Evolutionary conservation across 2,113 vertebrate genomes (phyloP), one percentile per base, ranked within the genome.

Genomic region (Carettochelys insculpta): DNA sequence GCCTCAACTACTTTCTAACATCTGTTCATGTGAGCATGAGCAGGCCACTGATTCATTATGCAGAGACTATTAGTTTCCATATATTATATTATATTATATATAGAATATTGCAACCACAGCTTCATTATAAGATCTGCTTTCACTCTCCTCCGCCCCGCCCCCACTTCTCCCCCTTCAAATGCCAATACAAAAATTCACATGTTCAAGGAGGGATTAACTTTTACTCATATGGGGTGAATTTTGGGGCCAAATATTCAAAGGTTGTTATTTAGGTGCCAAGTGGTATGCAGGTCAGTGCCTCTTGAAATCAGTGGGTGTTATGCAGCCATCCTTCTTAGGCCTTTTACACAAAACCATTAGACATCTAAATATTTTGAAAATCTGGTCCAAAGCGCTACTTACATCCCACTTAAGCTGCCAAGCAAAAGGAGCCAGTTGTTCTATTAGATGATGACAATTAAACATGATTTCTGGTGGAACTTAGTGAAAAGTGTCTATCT

Each of bases 1-100:
- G 77, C 87, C 86, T 80, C 65, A 89, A 93, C 88, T 96, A 83
- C 87, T 92, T 95, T 96, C 75, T 92, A 95, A 95, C 96, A 94
- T 95, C 95, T 97, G 95, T 85, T 94, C 90, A 77, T 79, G 76
- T 71, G 92, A 92, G 53, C 52, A 89, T 82, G 75, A 92, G 68
- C 71, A 86, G 87, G 65, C 34, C 83, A 91, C 53, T 89, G 75
- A 90, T 88, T 94, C 81, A 71, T 68, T 92, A 68, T 50, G 34
- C 10, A 17, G 45, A 68, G n/a, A 54, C 41, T 54, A n/a, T 52
- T 27, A 25, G 43, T 45, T 90, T 85, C 82, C 75, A 77, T 34
- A 76, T n/a, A n/a, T n/a, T n/a, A n/a, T n/a, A n/a, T n/a, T n/a
- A n/a, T n/a, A n/a, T n/a, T n/a, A n/a, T n/a, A n/a, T 75, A 75